Base-by-base conservation (phyloP, 35 echinoderm and acorn worm genomes). In the Holothuria glaberrima region DNA sequence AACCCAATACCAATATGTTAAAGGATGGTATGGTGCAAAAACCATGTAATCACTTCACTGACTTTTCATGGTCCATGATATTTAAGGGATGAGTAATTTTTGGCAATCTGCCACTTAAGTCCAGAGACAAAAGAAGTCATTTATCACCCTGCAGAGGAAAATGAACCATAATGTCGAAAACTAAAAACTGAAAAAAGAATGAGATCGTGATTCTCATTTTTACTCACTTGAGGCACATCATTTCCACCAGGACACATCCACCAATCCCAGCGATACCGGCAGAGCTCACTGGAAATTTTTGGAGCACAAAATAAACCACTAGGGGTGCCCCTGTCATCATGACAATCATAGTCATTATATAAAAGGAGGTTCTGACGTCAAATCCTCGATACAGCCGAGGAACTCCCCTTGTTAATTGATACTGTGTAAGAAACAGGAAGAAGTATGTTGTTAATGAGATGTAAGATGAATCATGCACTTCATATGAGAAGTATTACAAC, bases 141-240 rank as follows among this genome's bases (percentile, higher is more conserved):
- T 14, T 12, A 5, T 14, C 50, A 14, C 50, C 50, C 9, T 12
- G 5, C 9, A 14, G 50, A 54, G 50, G 16, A 54, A 14, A 54
- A 54, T 54, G 50, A 14, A 46, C 44, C 44, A 46, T 10, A n/a
- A 46, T 46, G 44, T 46, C 4, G 44, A 5, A 5, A 46, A 46
- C 44, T 46, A 46, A 54, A 54, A 1, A 5, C 16, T 54, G 10
- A 54, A 54, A 54, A 5, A 9, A 17, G 12, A 54, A 54, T 54
- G 12, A n/a, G n/a, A n/a, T n/a, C n/a, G 9, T 54, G 50, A 5
- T 17, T 54, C 50, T 54, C 50, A 2, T 17, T 0, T 14, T 41
- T 69, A 88, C 91, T 93, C 91, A 99, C 97, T 91, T 94, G 35
- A 99, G 65, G 66, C 93, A 99, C 25, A 90, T 73, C 88, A 94